Evolutionary conservation across 2,797 vertebrate genomes (phyloP).

Genomic region (Lagocephalus sceleratus): DNA sequence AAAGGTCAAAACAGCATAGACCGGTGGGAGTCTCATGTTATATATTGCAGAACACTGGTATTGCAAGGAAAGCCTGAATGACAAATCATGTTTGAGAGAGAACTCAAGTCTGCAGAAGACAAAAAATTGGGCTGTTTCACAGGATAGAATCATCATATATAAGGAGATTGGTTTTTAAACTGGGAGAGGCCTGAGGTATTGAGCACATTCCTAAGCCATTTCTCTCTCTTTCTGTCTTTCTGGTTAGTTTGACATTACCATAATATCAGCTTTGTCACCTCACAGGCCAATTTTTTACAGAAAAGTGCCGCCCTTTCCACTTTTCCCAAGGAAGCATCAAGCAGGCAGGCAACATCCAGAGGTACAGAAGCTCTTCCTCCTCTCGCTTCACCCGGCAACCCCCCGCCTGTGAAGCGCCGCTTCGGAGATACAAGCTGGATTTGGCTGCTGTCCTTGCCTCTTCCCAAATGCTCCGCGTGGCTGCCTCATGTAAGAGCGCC

Average conservation of each 20-base stretch:
- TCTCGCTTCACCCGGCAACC: conserved; percentile 37
- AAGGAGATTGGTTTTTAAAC: conserved; percentile 25
- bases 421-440: conserved; percentile 83
- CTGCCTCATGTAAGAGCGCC: conserved; percentile 80
- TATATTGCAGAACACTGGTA: conserved; percentile 33
- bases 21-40: conserved; percentile 34
- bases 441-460: conserved; percentile 72
- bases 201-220: conserved; percentile 54
- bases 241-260: conserved; percentile 77
- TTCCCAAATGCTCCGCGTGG: conserved; percentile 76
- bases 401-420: conserved; percentile 56
- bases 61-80: conserved; percentile 24
- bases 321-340: conserved; percentile 52
- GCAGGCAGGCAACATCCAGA: conserved; percentile 50
- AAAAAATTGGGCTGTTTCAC: conserved; percentile 36
- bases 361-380: conserved; percentile 64
- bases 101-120: conserved; percentile 8
- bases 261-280: conserved; percentile 78
- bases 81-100: conserved; percentile 28
- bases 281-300: conserved; percentile 64
- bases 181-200: conserved; percentile 44
- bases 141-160: conserved; percentile 33
- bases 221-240: conserved; percentile 62
- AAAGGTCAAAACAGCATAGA: conserved; percentile 69
- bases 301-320: conserved; percentile 59